A percentile compares a stretch with the other conserved stretches of the same genome.
Evolutionary conservation across 1,140 invertebrate genomes (phyloP).

Genomic region (Oreohelix idahoensis): DNA sequence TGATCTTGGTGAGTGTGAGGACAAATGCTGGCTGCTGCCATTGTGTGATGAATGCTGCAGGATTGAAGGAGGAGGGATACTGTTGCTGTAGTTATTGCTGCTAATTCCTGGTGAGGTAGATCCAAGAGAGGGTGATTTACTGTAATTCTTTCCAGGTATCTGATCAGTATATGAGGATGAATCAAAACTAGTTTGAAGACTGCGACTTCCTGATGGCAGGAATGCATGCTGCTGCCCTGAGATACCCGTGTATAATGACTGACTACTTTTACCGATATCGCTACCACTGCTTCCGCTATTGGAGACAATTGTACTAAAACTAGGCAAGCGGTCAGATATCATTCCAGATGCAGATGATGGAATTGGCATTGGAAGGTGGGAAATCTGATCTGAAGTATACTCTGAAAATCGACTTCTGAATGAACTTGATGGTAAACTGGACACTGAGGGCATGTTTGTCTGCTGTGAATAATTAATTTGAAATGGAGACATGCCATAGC

Average conservation of each 20-base stretch:
- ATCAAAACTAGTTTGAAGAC: conserved; percentile 22
- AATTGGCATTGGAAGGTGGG: conserved; percentile 37
- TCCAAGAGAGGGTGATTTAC: conserved; percentile 32
- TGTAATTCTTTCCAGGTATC: conserved; percentile 26
- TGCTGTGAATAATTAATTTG: conserved; percentile 40
- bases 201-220: conserved; percentile 12
- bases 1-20: conserved; percentile 28
- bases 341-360: conserved; percentile 34
- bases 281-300: conserved; percentile 21
- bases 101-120: conserved; percentile 40
- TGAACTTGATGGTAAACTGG: conserved; percentile 18
- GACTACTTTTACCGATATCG: conserved; percentile 12
- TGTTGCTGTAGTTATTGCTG: conserved; percentile 15
- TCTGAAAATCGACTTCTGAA: conserved; percentile 35
- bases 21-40: conserved; percentile 34
- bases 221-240: conserved; percentile 34
- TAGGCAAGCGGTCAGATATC: conserved; percentile 45
- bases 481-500: conserved; percentile 36
- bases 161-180: conserved; percentile 26
- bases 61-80: conserved; percentile 28
- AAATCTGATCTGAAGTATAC: conserved; percentile 28
- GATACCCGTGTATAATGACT: conserved; percentile 22
- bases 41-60: conserved; percentile 35
- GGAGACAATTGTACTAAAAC: conserved; percentile 48
- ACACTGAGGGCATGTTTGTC: conserved; percentile 24